phyloP scores from a whole-genome alignment of 2,888 invertebrate genomes.

The Cinara cedri region DNA sequence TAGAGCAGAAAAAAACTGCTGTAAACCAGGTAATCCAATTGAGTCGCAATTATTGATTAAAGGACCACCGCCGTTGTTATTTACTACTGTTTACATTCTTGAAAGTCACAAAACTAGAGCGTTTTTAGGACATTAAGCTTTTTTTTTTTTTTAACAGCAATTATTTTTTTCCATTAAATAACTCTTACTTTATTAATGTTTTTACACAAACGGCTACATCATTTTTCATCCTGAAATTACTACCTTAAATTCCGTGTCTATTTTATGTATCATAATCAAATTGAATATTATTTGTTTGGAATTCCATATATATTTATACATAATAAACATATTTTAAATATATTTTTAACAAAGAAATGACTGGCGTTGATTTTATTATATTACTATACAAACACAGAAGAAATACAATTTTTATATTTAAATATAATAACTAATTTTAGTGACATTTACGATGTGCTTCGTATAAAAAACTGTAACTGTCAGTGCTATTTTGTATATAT shows the following conservation, averaged over 20 bases:
- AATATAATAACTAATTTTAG: background rate
- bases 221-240: background rate
- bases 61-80: background rate
- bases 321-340: too few relatives aligned
- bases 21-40: constrained; percentile 30
- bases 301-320: background rate
- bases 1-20: constrained; percentile 26
- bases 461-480: too few relatives aligned
- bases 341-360: too few relatives aligned
- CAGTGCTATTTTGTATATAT: too few relatives aligned
- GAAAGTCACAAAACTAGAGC: background rate
- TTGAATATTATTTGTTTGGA: background rate
- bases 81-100: constrained; percentile 5
- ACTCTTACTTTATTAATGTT: background rate
- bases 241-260: background rate
- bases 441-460: background rate
- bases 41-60: constrained; percentile 25
- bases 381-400: too few relatives aligned
- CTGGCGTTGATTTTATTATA: too few relatives aligned
- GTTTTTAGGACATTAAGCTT: background rate
- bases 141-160: background rate
- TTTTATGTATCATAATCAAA: background rate
- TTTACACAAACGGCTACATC: background rate
- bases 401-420: too few relatives aligned
- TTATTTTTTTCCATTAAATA: too few relatives aligned